Base-by-base conservation (phyloP, 2,888 invertebrate species). In the Nephrocerus scutellatus region DNA sequence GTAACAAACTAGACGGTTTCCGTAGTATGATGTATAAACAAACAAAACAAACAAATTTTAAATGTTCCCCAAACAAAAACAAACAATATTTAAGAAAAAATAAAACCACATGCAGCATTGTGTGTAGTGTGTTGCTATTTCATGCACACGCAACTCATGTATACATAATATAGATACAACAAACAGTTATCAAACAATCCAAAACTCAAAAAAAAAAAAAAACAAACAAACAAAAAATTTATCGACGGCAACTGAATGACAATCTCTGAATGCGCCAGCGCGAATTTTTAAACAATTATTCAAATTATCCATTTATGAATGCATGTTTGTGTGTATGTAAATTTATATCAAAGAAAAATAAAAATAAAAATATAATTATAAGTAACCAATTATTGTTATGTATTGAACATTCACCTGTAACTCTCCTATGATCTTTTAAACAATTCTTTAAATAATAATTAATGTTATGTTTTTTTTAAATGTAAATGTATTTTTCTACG, bases 171-270 rank as follows among this genome's bases (percentile, higher is more conserved):
- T n/a, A 31, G 26, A 35, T 6, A 20, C 25, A 42, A 42, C 18
- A 37, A n/a, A 34, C 13, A n/a, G n/a, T n/a, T n/a, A n/a, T n/a
- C n/a, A n/a, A n/a, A n/a, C n/a, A n/a, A n/a, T n/a, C n/a, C n/a
- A 30, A 25, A 34, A 18, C 33, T 18, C 20, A 14, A 39, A 26
- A 30, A 19, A 39, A 32, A 19, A 30, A 2, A 34, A 9, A 36
- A 28, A 31, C 10, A 22, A 22, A 8, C 7, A 22, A 22, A 22
- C 22, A 22, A 22, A 22, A 22, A 22, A 8, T 8, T 22, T 46
- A 46, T 46, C 46, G 46, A 46, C 46, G 46, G 46, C 46, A 46
- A 46, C 46, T 46, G 46, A 46, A 46, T 46, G 46, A 46, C 46
- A 46, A 46, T 46, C 46, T 46, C 44, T 41, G 41, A 43, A 38